These are phyloP conservation scores for Heliconius ismenius DNA, from an alignment of 2,888 invertebrate species.

Conservation along the genomic window DNA sequence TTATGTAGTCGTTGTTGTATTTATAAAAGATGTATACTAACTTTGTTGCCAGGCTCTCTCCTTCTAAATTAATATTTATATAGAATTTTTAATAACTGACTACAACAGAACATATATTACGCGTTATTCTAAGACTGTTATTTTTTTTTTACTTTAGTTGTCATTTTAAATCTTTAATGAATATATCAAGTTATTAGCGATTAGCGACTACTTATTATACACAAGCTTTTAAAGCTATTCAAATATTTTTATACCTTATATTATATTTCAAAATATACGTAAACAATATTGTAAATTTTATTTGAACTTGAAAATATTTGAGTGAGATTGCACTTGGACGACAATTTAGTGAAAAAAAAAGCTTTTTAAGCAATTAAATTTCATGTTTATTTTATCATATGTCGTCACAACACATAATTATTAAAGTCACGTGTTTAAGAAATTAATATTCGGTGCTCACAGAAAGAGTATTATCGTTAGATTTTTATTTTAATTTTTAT, in stretches of 20 bases:
- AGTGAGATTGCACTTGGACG: not conserved
- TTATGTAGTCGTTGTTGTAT: constrained; percentile 47
- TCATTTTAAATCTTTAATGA: constrained; percentile 31
- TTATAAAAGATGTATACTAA: constrained; percentile 32
- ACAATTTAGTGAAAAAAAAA: not conserved
- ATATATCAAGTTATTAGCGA: constrained; percentile 18
- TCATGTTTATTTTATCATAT: constrained; percentile 3
- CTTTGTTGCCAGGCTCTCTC: constrained; percentile 69
- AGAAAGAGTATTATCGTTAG: constrained; percentile 67
- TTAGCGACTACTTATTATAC: constrained; percentile 22
- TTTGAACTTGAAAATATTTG: not conserved
- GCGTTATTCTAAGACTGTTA: constrained; percentile 47
- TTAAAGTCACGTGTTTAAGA: constrained; percentile 10
- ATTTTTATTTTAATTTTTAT: constrained; percentile 65
- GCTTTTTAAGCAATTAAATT: constrained; percentile 1
- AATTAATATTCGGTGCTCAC: constrained; percentile 58
- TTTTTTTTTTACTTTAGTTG: constrained; percentile 36
- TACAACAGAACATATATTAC: constrained; percentile 47
- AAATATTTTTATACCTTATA: constrained; percentile 26
- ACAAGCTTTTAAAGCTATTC: constrained; percentile 13
- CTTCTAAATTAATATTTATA: constrained; percentile 43
- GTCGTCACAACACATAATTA: constrained; percentile 5
- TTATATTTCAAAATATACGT: constrained; percentile 20
- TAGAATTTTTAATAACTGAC: constrained; percentile 38
- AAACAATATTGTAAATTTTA: constrained; percentile 17